Conservation (phyloP, 2,888 invertebrate species). For the Celastrina argiolus region DNA sequence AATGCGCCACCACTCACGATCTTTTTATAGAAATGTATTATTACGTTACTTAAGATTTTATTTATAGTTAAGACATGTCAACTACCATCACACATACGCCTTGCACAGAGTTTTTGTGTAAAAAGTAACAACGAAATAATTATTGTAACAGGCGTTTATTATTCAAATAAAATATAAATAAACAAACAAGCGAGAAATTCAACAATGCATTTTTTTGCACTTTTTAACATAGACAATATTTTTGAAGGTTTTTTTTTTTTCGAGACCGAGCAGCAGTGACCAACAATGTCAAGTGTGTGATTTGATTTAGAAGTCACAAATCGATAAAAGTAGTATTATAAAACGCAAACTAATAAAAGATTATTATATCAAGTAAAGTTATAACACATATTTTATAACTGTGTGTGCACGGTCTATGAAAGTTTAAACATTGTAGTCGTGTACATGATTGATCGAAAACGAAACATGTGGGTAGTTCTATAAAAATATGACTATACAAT, state of each 20-base stretch:
- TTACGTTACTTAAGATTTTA: background rate
- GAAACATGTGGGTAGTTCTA: constrained; percentile 43
- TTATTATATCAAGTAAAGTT: too few relatives aligned
- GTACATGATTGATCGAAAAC: background rate
- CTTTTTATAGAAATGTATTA: constrained; percentile 5
- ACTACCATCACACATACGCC: background rate
- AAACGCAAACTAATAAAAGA: too few relatives aligned
- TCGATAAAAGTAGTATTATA: too few relatives aligned
- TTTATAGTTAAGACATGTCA: background rate
- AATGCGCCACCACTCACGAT: constrained; percentile 21
- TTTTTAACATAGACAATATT: background rate
- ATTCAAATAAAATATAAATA: background rate
- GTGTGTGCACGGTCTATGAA: too few relatives aligned
- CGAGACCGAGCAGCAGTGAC: background rate
- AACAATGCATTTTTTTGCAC: background rate
- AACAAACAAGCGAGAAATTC: background rate
- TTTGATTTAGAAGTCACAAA: too few relatives aligned
- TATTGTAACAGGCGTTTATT: background rate
- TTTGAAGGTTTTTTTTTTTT: background rate
- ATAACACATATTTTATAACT: too few relatives aligned
- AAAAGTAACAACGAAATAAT: background rate
- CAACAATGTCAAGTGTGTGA: too few relatives aligned
- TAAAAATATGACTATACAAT: constrained; percentile 24
- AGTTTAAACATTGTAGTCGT: background rate
- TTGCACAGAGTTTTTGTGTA: background rate